These are phyloP conservation scores for Leptatherina wallacei DNA, from an alignment of 2,797 vertebrate species.

Conservation along the genomic window DNA sequence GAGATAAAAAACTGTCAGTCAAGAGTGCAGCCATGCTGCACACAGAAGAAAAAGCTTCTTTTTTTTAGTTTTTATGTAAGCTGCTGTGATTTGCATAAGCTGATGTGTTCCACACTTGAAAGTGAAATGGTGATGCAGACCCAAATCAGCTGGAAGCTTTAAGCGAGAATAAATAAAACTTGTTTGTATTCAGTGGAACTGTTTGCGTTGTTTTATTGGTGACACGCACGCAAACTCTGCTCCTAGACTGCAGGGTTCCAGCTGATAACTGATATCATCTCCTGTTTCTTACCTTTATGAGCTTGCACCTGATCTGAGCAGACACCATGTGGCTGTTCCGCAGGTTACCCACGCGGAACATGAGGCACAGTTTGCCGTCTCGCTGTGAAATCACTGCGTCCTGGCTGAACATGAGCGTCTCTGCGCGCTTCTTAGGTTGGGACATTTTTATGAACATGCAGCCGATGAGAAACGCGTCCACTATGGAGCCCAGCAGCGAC, in stretches of 20 bases:
- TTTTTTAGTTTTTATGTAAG: neutral
- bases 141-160: neutral
- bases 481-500: constrained; percentile 91
- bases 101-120: neutral
- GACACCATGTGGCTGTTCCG: constrained; percentile 97
- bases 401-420: constrained; percentile 94
- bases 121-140: neutral
- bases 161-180: neutral
- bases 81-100: neutral
- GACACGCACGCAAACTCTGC: neutral
- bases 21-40: constrained; percentile 6
- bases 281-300: constrained; percentile 88
- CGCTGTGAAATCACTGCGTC: constrained; percentile 90
- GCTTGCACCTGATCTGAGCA: constrained; percentile 94
- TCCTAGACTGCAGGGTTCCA: neutral
- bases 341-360: constrained; percentile 93
- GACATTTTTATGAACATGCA: constrained; percentile 98
- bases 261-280: neutral
- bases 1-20: constrained; percentile 28
- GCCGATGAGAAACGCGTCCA: constrained; percentile 92
- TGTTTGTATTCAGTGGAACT: neutral
- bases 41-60: neutral
- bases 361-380: constrained; percentile 92
- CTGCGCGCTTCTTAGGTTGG: constrained; percentile 92
- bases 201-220: neutral